A percentile compares a stretch with the other conserved stretches of the same genome.
Evolutionary conservation across 1,140 invertebrate genomes (phyloP).

Genomic region (Cheumatopsyche charites): DNA sequence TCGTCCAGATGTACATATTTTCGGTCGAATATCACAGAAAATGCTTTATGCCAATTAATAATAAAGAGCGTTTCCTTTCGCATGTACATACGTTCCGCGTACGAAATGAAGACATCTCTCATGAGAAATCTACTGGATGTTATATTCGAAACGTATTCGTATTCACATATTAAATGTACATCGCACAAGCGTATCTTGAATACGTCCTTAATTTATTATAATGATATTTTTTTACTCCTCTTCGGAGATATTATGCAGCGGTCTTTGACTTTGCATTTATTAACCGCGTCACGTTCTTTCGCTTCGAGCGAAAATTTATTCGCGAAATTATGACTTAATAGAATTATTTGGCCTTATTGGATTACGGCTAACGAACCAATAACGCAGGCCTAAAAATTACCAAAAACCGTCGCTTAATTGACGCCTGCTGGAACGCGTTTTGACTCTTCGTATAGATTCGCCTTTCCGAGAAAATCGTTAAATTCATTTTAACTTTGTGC

Average conservation of each 20-base stretch:
- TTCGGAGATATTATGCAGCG: constrained; percentile 3
- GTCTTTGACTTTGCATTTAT: constrained; percentile 15
- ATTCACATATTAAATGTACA: constrained; percentile 4
- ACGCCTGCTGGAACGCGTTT: constrained; percentile 8
- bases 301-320: constrained; percentile 27
- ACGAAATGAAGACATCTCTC: constrained; percentile 13
- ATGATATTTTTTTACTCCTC: neutral
- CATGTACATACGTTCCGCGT: constrained; percentile 12
- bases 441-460: neutral
- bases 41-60: constrained; percentile 17
- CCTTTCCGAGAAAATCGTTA: neutral
- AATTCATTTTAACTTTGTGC: neutral
- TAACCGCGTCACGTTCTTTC: constrained; percentile 30
- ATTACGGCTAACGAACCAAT: constrained; percentile 36
- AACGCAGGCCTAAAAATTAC: constrained; percentile 31
- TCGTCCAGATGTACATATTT: neutral
- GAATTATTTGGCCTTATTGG: constrained; percentile 36
- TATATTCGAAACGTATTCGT: constrained; percentile 3
- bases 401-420: constrained; percentile 24
- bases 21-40: constrained; percentile 8
- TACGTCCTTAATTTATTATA: neutral
- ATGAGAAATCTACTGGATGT: constrained; percentile 17
- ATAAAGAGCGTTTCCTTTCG: constrained; percentile 17
- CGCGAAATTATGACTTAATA: constrained; percentile 35
- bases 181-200: neutral